These are phyloP conservation scores for Mustelus asterias DNA, from an alignment of 2,113 vertebrate species.

Conservation along the genomic window DNA sequence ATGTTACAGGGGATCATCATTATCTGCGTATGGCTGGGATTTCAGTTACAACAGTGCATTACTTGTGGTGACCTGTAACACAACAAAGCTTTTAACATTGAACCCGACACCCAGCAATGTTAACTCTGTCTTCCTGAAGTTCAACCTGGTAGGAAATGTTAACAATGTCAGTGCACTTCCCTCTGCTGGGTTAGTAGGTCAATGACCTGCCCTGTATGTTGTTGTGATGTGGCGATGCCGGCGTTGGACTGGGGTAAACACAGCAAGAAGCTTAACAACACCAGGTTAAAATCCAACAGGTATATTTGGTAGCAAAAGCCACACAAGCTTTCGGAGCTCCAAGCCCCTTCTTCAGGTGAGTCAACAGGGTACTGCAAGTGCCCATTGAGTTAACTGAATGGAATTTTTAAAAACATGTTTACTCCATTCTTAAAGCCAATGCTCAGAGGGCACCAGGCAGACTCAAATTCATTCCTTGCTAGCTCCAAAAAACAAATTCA, in stretches of 20 bases:
- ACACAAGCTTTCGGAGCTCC: too few relatives aligned
- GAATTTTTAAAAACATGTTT: background rate
- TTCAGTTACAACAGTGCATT: background rate
- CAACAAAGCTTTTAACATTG: conserved; percentile 6
- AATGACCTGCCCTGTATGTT: background rate
- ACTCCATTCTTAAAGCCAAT: too few relatives aligned
- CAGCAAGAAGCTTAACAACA: too few relatives aligned
- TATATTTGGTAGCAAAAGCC: too few relatives aligned
- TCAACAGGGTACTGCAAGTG: background rate
- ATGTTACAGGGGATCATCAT: conserved; percentile 2
- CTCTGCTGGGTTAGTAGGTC: background rate
- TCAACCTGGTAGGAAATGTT: background rate
- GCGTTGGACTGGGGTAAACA: too few relatives aligned
- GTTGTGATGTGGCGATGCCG: too few relatives aligned
- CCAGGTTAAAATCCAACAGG: too few relatives aligned
- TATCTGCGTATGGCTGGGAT: background rate
- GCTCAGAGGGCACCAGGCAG: too few relatives aligned
- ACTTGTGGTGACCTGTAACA: background rate
- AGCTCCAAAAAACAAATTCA: too few relatives aligned
- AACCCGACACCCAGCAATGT: background rate
- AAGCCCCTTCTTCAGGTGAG: too few relatives aligned
- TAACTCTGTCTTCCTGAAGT: background rate
- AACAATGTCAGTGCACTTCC: background rate
- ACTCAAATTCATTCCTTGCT: too few relatives aligned
- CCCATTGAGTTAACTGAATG: background rate